Conservation (phyloP, 1,140 invertebrate genomes). For the Scaptodrosophila lebanonensis region DNA sequence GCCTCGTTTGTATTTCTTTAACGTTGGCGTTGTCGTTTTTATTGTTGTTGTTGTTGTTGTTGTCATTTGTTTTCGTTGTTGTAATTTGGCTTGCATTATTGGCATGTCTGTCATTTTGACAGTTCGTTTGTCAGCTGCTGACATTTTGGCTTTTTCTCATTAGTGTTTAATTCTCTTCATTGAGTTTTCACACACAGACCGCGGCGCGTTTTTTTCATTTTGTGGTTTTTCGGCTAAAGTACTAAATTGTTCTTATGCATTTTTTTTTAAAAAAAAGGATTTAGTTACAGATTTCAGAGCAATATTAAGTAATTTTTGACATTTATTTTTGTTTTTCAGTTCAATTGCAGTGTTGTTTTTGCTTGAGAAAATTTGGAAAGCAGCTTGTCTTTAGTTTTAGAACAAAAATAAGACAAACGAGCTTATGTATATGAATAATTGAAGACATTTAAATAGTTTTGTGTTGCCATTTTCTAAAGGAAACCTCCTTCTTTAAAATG, state of each 20-base stretch:
- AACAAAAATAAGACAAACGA: no score
- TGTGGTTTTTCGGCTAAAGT: conserved; percentile 10
- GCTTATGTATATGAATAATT: no score
- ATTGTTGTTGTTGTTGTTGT: not conserved
- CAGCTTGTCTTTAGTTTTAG: no score
- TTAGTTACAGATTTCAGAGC: no score
- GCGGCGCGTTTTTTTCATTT: conserved; percentile 15
- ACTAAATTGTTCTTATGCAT: no score
- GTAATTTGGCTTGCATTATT: conserved; percentile 26
- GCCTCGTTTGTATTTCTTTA: not conserved
- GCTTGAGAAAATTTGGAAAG: no score
- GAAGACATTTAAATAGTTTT: no score
- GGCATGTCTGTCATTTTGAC: conserved; percentile 64
- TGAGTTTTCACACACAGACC: conserved; percentile 38
- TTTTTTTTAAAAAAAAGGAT: conserved; percentile 9
- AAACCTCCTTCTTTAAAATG: no score
- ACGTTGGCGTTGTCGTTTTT: not conserved
- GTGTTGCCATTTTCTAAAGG: no score
- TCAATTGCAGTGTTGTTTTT: not conserved
- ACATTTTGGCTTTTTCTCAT: conserved; percentile 45
- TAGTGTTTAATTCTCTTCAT: conserved; percentile 38
- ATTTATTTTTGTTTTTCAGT: not conserved
- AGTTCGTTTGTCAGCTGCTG: conserved; percentile 67
- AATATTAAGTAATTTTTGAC: no score
- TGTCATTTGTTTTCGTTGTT: conserved; percentile 24